Percentiles rank a stretch among this genome's conserved stretches.
Conservation (phyloP, 2,888 invertebrate species). For the Agonopterix alstromeriana region DNA sequence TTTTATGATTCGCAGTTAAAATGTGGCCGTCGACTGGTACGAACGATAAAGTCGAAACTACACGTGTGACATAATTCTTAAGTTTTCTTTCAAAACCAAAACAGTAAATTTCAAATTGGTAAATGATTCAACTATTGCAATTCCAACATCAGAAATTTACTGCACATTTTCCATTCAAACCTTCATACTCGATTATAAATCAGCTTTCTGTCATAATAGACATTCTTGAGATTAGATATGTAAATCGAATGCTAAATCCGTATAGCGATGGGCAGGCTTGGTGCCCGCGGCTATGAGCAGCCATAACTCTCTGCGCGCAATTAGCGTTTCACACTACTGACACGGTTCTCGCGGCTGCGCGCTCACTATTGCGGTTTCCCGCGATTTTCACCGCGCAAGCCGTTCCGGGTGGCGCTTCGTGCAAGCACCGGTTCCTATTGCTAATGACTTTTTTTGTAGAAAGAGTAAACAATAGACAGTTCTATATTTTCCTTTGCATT, state of each 20-base stretch:
- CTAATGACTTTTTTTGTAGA: slow-evolving; percentile 40
- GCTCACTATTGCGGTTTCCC: slow-evolving; percentile 69
- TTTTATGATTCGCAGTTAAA: slow-evolving; percentile 48
- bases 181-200: background rate
- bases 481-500: too few species aligned
- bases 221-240: slow-evolving; percentile 5
- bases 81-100: background rate
- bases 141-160: background rate
- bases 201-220: slow-evolving; percentile 1
- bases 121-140: background rate
- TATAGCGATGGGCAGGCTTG: background rate
- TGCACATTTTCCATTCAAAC: background rate
- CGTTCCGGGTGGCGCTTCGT: slow-evolving; percentile 72
- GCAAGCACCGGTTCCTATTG: slow-evolving; percentile 50
- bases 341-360: slow-evolving; percentile 68
- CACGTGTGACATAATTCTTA: background rate
- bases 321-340: slow-evolving; percentile 66
- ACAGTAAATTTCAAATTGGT: background rate
- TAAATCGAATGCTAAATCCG: slow-evolving; percentile 5
- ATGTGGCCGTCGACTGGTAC: background rate
- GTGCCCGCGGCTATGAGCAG: slow-evolving; percentile 5
- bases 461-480: too few species aligned
- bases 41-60: background rate
- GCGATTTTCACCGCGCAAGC: slow-evolving; percentile 68
- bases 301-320: slow-evolving; percentile 12